These are phyloP conservation scores for Brachirus orientalis DNA, from an alignment of 2,113 vertebrate genomes.

Conservation along the genomic window DNA sequence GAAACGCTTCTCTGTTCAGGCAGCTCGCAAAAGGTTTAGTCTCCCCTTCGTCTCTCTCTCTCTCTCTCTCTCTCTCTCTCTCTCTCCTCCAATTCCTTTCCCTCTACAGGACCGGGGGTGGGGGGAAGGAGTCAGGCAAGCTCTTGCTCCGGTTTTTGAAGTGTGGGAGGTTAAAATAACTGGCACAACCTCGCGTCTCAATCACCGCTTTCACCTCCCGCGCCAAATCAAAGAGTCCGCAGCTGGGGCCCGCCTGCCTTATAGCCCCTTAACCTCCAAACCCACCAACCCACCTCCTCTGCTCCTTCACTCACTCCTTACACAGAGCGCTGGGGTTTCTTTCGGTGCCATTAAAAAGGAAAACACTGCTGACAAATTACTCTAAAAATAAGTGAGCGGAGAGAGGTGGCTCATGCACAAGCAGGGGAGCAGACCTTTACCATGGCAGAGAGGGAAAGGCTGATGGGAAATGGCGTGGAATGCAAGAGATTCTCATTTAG, in stretches of 20 bases:
- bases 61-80: too few relatives aligned
- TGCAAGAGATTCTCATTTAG: neutral
- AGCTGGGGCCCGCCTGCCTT: constrained; percentile 74
- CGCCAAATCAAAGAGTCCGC: constrained; percentile 81
- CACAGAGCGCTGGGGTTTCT: constrained; percentile 35
- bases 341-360: constrained; percentile 67
- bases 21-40: constrained; percentile 64
- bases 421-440: too few relatives aligned
- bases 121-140: constrained; percentile 54
- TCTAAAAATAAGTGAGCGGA: constrained; percentile 71
- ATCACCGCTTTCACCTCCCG: constrained; percentile 72
- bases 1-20: constrained; percentile 86
- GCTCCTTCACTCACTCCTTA: constrained; percentile 1
- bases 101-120: constrained; percentile 27
- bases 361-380: constrained; percentile 70
- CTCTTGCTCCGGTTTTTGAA: constrained; percentile 82
- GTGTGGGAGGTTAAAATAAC: constrained; percentile 89
- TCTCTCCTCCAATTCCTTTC: constrained; percentile 53
- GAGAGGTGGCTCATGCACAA: constrained; percentile 35
- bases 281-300: constrained; percentile 28
- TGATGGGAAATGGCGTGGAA: neutral
- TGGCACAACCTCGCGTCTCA: constrained; percentile 76
- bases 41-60: constrained; percentile 16
- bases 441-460: constrained; percentile 22
- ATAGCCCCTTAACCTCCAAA: constrained; percentile 45